A percentile compares a stretch with the other conserved stretches of the same genome.
Conservation (phyloP, 2,888 invertebrate species). For the Caenorhabditis zanzibari region DNA sequence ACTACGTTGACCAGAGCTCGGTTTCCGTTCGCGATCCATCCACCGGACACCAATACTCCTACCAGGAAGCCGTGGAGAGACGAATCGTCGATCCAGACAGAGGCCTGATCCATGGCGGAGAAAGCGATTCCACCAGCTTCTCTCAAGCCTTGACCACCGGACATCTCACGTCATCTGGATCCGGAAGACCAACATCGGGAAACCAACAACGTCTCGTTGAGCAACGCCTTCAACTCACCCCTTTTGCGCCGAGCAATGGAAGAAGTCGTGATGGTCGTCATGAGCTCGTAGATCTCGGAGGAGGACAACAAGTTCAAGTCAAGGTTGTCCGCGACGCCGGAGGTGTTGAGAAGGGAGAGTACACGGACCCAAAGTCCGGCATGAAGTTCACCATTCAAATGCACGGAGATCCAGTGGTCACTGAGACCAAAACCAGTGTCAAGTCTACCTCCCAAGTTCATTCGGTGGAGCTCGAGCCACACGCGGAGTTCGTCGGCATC, state of each 20-base stretch:
- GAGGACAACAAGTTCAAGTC: constrained; percentile 83
- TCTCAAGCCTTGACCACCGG: constrained; percentile 76
- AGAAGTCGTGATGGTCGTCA: constrained; percentile 71
- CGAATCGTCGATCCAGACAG: constrained; percentile 77
- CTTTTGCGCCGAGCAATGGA: constrained; percentile 73
- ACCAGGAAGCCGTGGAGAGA: constrained; percentile 81
- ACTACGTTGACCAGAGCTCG: constrained; percentile 88
- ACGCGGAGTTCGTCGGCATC: constrained; percentile 84
- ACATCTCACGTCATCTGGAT: constrained; percentile 66
- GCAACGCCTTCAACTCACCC: constrained; percentile 81
- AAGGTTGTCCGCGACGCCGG: constrained; percentile 82
- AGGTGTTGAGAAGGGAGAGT: constrained; percentile 83
- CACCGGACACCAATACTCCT: constrained; percentile 77
- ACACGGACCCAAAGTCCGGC: constrained; percentile 82
- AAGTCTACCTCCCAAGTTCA: constrained; percentile 83
- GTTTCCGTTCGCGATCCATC: constrained; percentile 75
- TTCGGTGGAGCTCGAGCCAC: constrained; percentile 83
- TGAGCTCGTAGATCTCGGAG: constrained; percentile 83
- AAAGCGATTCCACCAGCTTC: constrained; percentile 81
- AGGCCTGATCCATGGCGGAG: constrained; percentile 84
- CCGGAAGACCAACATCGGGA: constrained; percentile 58
- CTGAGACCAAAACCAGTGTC: constrained; percentile 83
- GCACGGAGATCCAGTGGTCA: constrained; percentile 83
- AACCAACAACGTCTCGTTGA: constrained; percentile 76
- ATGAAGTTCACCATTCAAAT: constrained; percentile 84